A percentile compares a stretch with the other conserved stretches of the same genome.
phyloP scores from a whole-genome alignment of 2,113 vertebrate species.

The Onychostoma macrolepis region DNA sequence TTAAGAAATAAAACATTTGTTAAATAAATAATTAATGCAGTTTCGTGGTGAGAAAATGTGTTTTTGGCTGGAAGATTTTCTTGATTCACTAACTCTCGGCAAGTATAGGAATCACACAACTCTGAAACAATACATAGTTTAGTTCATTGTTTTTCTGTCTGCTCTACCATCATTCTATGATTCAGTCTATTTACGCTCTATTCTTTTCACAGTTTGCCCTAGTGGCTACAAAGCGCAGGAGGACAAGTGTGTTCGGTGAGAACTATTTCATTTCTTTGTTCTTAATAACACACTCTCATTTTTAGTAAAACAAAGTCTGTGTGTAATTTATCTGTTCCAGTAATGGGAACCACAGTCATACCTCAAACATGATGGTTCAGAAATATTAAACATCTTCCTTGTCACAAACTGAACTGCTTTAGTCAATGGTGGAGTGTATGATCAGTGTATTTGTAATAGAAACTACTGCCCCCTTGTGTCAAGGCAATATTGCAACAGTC shows the following conservation, averaged over 20 bases:
- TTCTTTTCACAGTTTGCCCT: constrained; percentile 69
- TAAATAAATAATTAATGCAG: not conserved
- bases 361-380: not conserved
- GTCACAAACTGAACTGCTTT: not conserved
- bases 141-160: not conserved
- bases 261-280: constrained; percentile 31
- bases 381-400: not conserved
- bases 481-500: not conserved
- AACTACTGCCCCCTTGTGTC: constrained; percentile 59
- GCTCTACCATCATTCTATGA: not conserved
- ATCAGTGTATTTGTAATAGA: not conserved
- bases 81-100: too few species aligned
- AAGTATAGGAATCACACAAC: not conserved
- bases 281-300: not conserved
- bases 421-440: not conserved
- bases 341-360: not conserved
- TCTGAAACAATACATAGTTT: not conserved
- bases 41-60: not conserved
- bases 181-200: not conserved
- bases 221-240: constrained; percentile 63
- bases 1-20: not conserved
- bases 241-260: constrained; percentile 65
- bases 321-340: not conserved
- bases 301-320: not conserved
- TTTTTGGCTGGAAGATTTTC: not conserved